Base-by-base conservation (phyloP, 1,140 invertebrate species). In the Ruditapes philippinarum region DNA sequence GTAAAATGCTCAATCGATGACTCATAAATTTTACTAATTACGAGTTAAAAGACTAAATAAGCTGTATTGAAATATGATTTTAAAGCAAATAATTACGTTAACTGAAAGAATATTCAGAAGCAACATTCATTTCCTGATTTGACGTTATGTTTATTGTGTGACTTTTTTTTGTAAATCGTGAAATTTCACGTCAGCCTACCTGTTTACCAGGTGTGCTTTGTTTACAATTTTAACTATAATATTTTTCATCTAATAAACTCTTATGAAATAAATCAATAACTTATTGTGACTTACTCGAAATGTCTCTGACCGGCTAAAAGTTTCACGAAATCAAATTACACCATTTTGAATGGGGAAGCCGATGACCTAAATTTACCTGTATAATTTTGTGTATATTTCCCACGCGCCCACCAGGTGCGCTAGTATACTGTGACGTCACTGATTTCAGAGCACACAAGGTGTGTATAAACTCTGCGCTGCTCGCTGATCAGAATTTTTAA, bases 401-500 rank as follows among this genome's bases (percentile, higher is more conserved):
- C 83, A 86, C 83, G 83, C 83, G 83, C 28, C 76, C 85, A 57
- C 85, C 51, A 88, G 85, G 85, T 88, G 85, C 85, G 85, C 85
- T 54, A 51, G 74, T 54, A 28, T 54, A 54, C 22, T 42, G 38
- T 74, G 70, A 74, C 70, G 70, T 74, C 70, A 74, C n/a, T 5
- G 38, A 42, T 74, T 40, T 42, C n/a, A 40, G 70, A 74, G 40
- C 68, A 38, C 62, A 25, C 3, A 65, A 2, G 14, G 5, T 7
- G 5, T 14, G 51, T 9, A n/a, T 62, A 62, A 62, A 62, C 25
- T 7, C 42, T 45, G 42, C 14, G 42, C 42, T 14, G 42, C 42
- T n/a, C n/a, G n/a, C n/a, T n/a, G n/a, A n/a, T n/a, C n/a, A n/a
- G n/a, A n/a, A n/a, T n/a, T n/a, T n/a, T n/a, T n/a, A n/a, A n/a